Conservation (phyloP, 2,113 vertebrate genomes). For the Mustela lutreola region DNA sequence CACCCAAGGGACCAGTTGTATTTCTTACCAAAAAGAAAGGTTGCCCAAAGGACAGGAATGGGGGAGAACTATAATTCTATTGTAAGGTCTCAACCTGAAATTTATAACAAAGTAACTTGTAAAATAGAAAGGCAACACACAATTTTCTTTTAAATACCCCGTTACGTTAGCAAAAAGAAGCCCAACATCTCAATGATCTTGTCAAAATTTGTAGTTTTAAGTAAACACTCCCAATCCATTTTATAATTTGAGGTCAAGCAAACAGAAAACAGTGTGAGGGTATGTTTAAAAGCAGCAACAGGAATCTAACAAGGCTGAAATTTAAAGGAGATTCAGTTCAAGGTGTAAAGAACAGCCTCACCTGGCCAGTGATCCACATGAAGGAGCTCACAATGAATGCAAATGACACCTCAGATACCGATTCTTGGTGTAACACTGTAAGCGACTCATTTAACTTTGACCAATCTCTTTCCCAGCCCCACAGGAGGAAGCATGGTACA, state of each 20-base stretch:
- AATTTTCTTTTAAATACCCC: constrained; percentile 47
- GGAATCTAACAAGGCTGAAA: neutral
- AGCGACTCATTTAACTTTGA: neutral
- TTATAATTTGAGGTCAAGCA: constrained; percentile 46
- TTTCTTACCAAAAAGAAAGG: constrained; percentile 59
- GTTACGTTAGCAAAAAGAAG: constrained; percentile 7
- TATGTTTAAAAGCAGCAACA: constrained; percentile 17
- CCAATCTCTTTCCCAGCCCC: neutral
- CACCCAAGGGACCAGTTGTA: neutral
- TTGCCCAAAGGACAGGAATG: constrained; percentile 42
- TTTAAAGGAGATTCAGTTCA: neutral
- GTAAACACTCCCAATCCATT: neutral
- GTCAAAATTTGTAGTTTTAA: constrained; percentile 40
- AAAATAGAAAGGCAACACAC: neutral
- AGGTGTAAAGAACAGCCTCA: neutral
- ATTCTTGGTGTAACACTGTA: neutral
- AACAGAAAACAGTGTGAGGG: neutral
- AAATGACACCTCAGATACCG: neutral
- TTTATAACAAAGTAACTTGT: constrained; percentile 39
- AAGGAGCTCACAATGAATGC: neutral
- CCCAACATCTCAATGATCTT: neutral
- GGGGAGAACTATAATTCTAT: neutral
- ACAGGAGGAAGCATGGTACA: neutral
- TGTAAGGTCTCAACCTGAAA: neutral
- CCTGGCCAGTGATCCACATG: neutral